Evolutionary conservation across 2,797 vertebrate genomes (phyloP), one percentile per base, ranked within the genome.

Genomic region (Melanotaenia nigrans): DNA sequence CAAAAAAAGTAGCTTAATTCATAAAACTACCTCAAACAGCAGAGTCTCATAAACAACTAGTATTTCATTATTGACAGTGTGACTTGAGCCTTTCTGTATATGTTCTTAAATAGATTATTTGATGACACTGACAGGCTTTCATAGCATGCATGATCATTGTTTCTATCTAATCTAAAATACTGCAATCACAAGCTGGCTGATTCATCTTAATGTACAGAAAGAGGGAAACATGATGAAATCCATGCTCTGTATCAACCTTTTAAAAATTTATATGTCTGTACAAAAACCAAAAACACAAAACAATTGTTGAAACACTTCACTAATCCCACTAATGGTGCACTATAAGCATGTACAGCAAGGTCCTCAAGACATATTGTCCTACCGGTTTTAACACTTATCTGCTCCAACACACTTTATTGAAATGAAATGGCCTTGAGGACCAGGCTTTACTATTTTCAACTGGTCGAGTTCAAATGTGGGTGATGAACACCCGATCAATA

Each of bases 1-100:
- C 54, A 30, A 71, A 30, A 30, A 71, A 61, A n/a, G 63, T 28
- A 11, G 24, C 18, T 72, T 14, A 77, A 38, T 65, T 65, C 38
- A 53, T 45, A 22, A 62, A 66, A 42, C 6, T 53, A 10, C 24
- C 11, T 4, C n/a, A 24, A 53, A 24, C 10, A 53, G 12, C 49
- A 51, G 9, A 13, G 10, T 25, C n/a, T 25, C 10, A 51, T 24
- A 13, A 25, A 53, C 11, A 53, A 13, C 5, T 11, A 12, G 6
- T 7, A 10, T 8, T 10, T 22, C 45, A 51, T 22, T 3, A 10
- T 51, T 38, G 36, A 11, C 11, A 22, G 9, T 9, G 13, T 10
- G n/a, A 24, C n/a, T n/a, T 51, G n/a, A 22, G 3, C 8, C n/a
- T 51, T 22, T 51, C n/a, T 20, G 9, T 51, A 51, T 3, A 9